A percentile compares a stretch with the other conserved stretches of the same genome.
Evolutionary conservation across 2,797 vertebrate species (phyloP).

Genomic region (Syngnathus rostellatus): DNA sequence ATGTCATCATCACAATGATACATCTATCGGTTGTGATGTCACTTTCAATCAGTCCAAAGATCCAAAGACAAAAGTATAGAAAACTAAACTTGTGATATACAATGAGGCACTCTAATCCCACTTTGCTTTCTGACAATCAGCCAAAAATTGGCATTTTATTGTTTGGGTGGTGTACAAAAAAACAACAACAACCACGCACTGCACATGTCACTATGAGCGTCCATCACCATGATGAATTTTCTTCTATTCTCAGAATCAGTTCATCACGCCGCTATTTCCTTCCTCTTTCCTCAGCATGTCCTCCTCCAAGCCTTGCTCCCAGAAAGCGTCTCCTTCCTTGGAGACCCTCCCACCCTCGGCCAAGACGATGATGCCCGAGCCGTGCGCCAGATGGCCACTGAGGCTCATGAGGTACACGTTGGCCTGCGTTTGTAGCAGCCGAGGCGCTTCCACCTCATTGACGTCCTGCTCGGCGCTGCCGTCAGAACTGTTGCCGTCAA

Average conservation of each 20-base stretch:
- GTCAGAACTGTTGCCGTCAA: constrained; percentile 4
- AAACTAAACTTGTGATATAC: no score
- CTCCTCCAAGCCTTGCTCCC: neutral
- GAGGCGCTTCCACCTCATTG: neutral
- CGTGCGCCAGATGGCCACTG: neutral
- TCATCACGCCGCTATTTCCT: neutral
- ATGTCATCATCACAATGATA: neutral
- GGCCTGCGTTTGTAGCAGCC: neutral
- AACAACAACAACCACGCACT: neutral
- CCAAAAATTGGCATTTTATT: neutral
- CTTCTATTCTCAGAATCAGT: neutral
- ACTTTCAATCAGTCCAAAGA: neutral
- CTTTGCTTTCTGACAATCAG: no score
- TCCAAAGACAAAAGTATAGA: neutral
- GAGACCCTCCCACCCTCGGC: neutral
- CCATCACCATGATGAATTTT: neutral
- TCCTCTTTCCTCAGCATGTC: neutral
- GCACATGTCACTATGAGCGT: neutral
- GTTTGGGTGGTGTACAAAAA: neutral
- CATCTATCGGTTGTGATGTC: neutral
- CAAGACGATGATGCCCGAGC: neutral
- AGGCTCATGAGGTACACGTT: neutral
- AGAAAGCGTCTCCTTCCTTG: neutral
- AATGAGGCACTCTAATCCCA: no score
- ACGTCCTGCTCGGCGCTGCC: neutral